phyloP scores from a whole-genome alignment of 2,113 vertebrate genomes.

The Passer montanus region DNA sequence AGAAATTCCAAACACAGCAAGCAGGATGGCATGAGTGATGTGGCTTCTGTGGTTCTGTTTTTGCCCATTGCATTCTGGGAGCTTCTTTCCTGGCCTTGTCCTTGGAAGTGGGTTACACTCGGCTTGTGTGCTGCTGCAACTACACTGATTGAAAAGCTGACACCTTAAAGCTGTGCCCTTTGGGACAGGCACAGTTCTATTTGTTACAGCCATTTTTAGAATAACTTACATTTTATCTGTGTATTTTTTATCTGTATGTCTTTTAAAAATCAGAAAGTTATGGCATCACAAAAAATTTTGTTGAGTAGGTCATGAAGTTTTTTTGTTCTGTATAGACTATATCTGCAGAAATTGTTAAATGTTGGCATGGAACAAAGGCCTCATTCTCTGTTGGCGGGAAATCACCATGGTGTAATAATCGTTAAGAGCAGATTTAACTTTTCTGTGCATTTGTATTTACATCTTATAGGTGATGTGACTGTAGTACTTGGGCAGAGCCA shows the following conservation, averaged over 20 bases:
- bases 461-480: not conserved
- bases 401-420: not conserved
- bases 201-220: not conserved
- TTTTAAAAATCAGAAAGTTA: not conserved
- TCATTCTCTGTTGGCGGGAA: not conserved
- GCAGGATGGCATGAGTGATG: not conserved
- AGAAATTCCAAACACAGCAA: not conserved
- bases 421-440: fast-evolving
- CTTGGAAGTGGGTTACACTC: not conserved
- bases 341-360: not conserved
- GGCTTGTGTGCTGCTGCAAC: not conserved
- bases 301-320: fast-evolving
- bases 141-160: not conserved
- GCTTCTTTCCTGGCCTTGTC: not conserved
- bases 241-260: not conserved
- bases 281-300: not conserved
- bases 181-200: not conserved
- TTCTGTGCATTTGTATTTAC: not conserved
- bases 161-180: not conserved
- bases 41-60: not conserved
- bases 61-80: not conserved
- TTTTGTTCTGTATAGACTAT: not conserved
- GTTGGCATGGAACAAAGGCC: not conserved
- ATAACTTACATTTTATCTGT: not conserved
- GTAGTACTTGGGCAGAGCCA: not conserved